phyloP scores from a whole-genome alignment of 2,113 vertebrate genomes.

The Vulpes vulpes region DNA sequence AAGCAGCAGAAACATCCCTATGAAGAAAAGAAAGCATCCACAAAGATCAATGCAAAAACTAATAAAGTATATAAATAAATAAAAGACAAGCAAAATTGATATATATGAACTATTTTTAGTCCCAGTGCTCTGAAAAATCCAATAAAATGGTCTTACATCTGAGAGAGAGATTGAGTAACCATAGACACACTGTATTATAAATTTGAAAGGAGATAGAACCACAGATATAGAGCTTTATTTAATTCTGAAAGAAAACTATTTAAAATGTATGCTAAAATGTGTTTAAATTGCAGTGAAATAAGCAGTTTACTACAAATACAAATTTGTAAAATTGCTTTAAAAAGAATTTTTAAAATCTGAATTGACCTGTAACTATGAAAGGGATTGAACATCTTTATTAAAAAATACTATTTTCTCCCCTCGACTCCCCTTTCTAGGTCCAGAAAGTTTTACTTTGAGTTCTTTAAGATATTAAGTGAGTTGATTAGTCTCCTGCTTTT shows the following conservation, averaged over 20 bases:
- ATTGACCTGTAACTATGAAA: background rate
- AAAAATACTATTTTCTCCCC: background rate
- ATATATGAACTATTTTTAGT: background rate
- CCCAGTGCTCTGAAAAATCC: background rate
- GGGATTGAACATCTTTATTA: background rate
- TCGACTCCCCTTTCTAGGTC: background rate
- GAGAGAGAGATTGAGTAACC: background rate
- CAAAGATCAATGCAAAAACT: background rate
- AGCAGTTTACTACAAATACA: background rate
- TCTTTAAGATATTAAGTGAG: background rate
- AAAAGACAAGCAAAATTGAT: background rate
- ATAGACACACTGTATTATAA: background rate
- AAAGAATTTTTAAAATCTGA: background rate
- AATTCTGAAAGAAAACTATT: background rate
- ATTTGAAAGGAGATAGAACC: background rate
- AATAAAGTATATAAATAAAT: background rate
- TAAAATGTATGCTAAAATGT: background rate
- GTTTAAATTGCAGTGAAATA: background rate
- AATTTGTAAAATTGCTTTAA: slow-evolving; percentile 5
- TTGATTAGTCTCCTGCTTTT: background rate
- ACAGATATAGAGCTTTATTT: background rate
- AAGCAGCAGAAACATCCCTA: background rate
- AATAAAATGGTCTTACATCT: background rate
- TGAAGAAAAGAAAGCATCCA: too few species aligned
- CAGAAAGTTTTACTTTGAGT: background rate